Conservation (phyloP, 2,888 invertebrate species). For the Drosophila anceps region DNA sequence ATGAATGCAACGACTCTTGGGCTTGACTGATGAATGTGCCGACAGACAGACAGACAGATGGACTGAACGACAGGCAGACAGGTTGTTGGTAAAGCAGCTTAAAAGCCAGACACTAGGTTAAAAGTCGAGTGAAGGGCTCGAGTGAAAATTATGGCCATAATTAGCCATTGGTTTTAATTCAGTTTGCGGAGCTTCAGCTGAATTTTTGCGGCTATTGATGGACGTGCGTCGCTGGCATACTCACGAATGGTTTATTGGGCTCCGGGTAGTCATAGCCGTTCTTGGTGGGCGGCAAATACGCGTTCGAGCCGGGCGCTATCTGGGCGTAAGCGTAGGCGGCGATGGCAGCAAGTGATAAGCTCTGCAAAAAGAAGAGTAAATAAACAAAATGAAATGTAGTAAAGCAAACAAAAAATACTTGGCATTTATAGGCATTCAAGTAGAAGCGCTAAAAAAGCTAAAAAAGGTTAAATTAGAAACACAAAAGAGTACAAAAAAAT, state of each 20-base stretch:
- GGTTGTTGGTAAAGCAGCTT: conserved; percentile 21
- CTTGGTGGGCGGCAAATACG: conserved; percentile 90
- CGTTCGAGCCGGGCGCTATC: conserved; percentile 88
- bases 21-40: conserved; percentile 47
- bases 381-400: conserved; percentile 15
- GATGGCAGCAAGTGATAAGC: conserved; percentile 81
- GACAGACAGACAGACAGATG: conserved; percentile 6
- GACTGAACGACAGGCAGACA: not conserved
- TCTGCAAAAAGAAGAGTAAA: conserved; percentile 73
- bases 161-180: conserved; percentile 67
- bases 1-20: conserved; percentile 28
- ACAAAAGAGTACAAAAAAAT: conserved; percentile 19
- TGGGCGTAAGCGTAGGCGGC: conserved; percentile 81
- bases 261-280: conserved; percentile 91
- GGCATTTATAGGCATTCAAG: conserved; percentile 45
- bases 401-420: conserved; percentile 40
- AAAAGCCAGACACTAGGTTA: conserved; percentile 26
- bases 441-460: conserved; percentile 57
- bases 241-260: conserved; percentile 86
- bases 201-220: conserved; percentile 12
- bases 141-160: conserved; percentile 61
- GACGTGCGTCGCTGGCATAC: conserved; percentile 47
- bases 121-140: conserved; percentile 51
- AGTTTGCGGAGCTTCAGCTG: conserved; percentile 44
- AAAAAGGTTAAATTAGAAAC: conserved; percentile 66